Evolutionary conservation across 1,140 invertebrate species (phyloP), one percentile per base, ranked within the genome.

Genomic region (Lepidostoma basale): DNA sequence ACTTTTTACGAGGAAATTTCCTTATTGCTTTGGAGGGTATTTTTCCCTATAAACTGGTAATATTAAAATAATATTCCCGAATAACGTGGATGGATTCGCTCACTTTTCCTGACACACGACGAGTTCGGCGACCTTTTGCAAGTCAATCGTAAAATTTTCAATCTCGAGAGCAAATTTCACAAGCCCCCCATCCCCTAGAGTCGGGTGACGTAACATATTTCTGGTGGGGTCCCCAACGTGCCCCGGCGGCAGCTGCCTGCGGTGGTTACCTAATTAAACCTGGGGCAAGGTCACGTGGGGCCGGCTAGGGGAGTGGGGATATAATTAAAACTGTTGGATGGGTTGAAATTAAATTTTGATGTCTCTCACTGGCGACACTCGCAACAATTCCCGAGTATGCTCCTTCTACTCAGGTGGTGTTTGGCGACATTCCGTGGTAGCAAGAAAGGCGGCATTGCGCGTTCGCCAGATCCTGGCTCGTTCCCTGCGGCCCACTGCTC

Each of bases 191-290:
- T 6, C 12, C 22, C 26, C 30, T 36, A 2, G 30, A 22, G 28
- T 30, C 52, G 1, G 12, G 30, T 36, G 52, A 39, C 28, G 49
- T 33, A 54, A 54, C 49, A 3, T 54, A 14, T 28, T 0, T 54
- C 20, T 54, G 16, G 28, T 16, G 22, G n/a, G 18, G 12, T 16
- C 52, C 28, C 14, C 10, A 36, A 56, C 52, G 30, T 39, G 52
- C 52, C 28, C 52, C 16, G 20, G 9, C 44, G 44, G 14, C 10
- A 33, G 52, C 28, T 33, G 52, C 26, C 18, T 36, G 16, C 30
- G 52, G 52, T 39, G 52, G 52, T 56, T 56, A 39, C 52, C 52
- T 39, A 56, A 56, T 56, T 56, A 33, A 56, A 56, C 52, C 52
- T 10, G 30, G 30, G n/a, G 30, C 52, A 56, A 56, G 52, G 52